Evolutionary conservation across 2,888 invertebrate species (phyloP).

Genomic region (Pyrocoelia pectoralis): DNA sequence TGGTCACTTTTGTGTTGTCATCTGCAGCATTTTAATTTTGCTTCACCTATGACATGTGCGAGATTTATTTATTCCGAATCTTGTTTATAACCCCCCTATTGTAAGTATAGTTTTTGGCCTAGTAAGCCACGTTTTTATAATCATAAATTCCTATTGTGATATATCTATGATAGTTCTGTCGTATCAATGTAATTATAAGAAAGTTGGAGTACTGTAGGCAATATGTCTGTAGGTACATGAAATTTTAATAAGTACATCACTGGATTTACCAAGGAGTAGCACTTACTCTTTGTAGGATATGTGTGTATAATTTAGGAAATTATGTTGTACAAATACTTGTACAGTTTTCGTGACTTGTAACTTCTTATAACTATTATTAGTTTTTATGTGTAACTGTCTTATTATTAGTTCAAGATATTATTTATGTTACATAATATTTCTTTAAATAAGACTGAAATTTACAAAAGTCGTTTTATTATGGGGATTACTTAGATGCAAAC

Average conservation of each 20-base stretch:
- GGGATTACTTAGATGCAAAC: no score
- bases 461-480: background rate
- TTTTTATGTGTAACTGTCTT: background rate
- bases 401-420: background rate
- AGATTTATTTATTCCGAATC: background rate
- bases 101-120: slow-evolving; percentile 14
- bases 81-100: slow-evolving; percentile 8
- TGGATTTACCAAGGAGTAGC: background rate
- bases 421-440: slow-evolving; percentile 16
- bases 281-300: background rate
- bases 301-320: slow-evolving; percentile 6
- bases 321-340: slow-evolving; percentile 6
- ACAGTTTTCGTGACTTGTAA: background rate
- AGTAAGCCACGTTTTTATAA: slow-evolving; percentile 18
- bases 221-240: slow-evolving; percentile 7
- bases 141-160: slow-evolving; percentile 34
- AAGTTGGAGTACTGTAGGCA: background rate
- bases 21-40: background rate
- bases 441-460: slow-evolving; percentile 30
- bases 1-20: background rate
- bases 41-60: background rate
- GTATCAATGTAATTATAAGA: slow-evolving; percentile 7
- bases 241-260: background rate
- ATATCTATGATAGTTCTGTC: slow-evolving; percentile 27
- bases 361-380: background rate